phyloP scores from a whole-genome alignment of 2,888 invertebrate genomes.

The Nephrotoma appendiculata region DNA sequence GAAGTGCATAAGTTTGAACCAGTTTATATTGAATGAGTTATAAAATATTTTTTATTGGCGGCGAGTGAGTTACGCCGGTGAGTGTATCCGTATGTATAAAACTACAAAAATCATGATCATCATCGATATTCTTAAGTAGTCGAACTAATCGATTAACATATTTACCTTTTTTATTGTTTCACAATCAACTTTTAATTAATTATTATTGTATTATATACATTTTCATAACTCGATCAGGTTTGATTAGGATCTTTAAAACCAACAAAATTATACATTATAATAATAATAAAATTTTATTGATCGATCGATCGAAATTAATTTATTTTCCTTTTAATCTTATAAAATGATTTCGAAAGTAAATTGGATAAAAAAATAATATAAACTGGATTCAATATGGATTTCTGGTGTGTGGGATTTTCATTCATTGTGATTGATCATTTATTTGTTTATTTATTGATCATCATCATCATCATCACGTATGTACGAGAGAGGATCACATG shows the following conservation, averaged over 20 bases:
- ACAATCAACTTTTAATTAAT: neutral
- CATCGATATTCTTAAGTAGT: neutral
- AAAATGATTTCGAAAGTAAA: neutral
- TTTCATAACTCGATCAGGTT: neutral
- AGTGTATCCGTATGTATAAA: too few relatives aligned
- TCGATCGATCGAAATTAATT: neutral
- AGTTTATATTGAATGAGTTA: too few relatives aligned
- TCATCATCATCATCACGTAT: neutral
- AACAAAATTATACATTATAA: neutral
- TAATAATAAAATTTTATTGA: neutral
- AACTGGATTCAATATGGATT: neutral
- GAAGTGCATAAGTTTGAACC: too few relatives aligned
- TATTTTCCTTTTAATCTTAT: too few relatives aligned
- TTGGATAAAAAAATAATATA: neutral
- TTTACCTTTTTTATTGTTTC: neutral
- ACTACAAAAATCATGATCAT: neutral
- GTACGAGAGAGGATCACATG: neutral
- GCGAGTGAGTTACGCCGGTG: too few relatives aligned
- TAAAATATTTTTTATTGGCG: too few relatives aligned
- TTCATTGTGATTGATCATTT: neutral
- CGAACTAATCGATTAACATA: neutral
- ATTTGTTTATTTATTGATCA: neutral
- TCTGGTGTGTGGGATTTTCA: neutral
- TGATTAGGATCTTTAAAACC: neutral
- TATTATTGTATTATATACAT: neutral